Conservation (phyloP, 2,797 vertebrate genomes). For the Alectoris magna region DNA sequence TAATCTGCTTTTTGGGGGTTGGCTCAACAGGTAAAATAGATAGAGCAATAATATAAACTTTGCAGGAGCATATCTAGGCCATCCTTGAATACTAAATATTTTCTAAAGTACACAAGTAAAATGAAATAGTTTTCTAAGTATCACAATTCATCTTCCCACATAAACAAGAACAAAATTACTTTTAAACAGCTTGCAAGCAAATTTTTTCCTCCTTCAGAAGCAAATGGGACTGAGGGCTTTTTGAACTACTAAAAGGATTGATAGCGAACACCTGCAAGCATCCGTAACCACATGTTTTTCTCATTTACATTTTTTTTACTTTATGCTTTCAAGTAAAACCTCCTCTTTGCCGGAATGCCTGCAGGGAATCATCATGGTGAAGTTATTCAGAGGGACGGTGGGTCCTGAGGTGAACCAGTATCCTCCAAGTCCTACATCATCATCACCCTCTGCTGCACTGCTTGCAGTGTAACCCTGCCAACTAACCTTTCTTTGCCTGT, state of each 20-base stretch:
- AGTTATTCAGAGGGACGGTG: not conserved
- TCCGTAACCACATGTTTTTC: not conserved
- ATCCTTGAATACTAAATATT: not conserved
- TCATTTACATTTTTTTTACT: constrained; percentile 32
- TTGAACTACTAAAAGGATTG: not conserved
- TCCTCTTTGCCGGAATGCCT: not conserved
- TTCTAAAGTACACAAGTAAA: constrained; percentile 19
- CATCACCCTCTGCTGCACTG: accelerated
- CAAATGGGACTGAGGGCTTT: not conserved
- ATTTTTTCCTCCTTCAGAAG: not conserved
- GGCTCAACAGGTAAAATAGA: not conserved
- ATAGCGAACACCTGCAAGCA: not conserved
- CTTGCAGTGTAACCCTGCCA: accelerated
- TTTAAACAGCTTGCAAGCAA: constrained; percentile 8
- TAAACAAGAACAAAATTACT: constrained; percentile 30
- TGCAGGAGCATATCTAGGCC: not conserved
- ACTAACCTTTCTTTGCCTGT: not conserved
- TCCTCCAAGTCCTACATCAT: not conserved
- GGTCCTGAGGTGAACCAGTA: not conserved
- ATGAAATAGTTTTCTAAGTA: not conserved
- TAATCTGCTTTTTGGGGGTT: not conserved
- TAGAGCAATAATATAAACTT: not conserved
- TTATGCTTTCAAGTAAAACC: constrained; percentile 14
- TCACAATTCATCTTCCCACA: constrained; percentile 2
- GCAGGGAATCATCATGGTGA: not conserved